Percentiles rank a stretch among this genome's conserved stretches.
These are phyloP conservation scores for Tetramorium parvispinum DNA, from an alignment of 1,140 invertebrate species.

Conservation along the genomic window DNA sequence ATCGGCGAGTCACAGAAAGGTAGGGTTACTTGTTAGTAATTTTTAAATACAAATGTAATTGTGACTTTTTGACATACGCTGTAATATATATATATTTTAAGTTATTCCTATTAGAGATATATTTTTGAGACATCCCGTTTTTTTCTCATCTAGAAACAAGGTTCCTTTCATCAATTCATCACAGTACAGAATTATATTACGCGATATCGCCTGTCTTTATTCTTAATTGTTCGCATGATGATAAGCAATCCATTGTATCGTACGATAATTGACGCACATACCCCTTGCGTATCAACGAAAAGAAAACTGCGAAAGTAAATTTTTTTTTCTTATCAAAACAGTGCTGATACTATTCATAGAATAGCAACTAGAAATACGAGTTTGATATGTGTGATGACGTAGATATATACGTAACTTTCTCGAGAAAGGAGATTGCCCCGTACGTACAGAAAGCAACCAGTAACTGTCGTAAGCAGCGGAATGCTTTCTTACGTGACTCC, in stretches of 20 bases:
- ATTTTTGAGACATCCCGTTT: neutral
- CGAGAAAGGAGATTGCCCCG: conserved; percentile 16
- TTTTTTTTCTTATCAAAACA: neutral
- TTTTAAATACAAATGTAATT: neutral
- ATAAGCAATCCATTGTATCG: neutral
- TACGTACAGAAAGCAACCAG: conserved; percentile 14
- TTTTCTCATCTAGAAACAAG: neutral
- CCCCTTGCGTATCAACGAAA: neutral
- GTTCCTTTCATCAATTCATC: neutral
- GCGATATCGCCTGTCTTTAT: neutral
- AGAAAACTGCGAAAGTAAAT: neutral
- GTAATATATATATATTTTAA: neutral
- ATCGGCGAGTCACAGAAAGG: too few relatives aligned
- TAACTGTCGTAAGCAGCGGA: conserved; percentile 9
- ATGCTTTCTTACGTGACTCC: conserved; percentile 35
- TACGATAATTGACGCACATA: neutral
- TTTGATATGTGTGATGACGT: conserved; percentile 2
- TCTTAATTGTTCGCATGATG: neutral
- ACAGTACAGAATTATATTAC: neutral
- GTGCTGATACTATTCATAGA: neutral
- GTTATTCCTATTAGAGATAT: neutral
- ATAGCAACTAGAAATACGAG: neutral
- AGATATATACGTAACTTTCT: conserved; percentile 28
- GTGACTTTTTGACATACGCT: neutral
- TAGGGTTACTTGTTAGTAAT: neutral